Base-by-base conservation (phyloP, 2,888 invertebrate species). In the Pollenia amentaria region DNA sequence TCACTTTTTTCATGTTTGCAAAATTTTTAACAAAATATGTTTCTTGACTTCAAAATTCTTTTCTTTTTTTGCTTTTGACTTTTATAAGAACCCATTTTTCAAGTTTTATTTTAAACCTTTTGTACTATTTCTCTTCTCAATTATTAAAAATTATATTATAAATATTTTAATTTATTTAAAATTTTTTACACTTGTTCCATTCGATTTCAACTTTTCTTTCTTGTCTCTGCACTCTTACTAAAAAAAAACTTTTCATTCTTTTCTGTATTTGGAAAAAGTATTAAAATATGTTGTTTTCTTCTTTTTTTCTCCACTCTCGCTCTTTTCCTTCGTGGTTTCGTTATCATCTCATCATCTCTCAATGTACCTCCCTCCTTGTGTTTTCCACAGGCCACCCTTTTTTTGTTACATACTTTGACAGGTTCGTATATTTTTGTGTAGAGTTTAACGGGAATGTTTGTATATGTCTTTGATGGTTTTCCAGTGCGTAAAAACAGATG, bases 241-340 rank as follows among this genome's bases (percentile, higher is more conserved):
- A 78, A 48, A 69, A 84, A 85, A 69, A 83, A 60, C 48, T 88
- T 88, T 88, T 79, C 88, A 79, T 86, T 88, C 85, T 88, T 88
- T 88, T 88, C 87, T 88, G 88, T 88, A 88, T 88, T 85, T 88
- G 87, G 84, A 88, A 88, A 87, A 87, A 80, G 42, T 87, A 84
- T 87, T 87, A 87, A 87, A 87, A 84, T 87, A 87, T 87, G 87
- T 85, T 84, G 65, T 72, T 73, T 84, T 72, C 55, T 65, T 57
- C 14, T 57, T 64, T 48, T 57, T 72, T 72, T 83, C 75, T 76
- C 51, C 44, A 64, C 64, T 72, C 62, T 65, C 60, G 48, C 80
- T 84, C 73, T 81, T 84, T 69, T 69, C 14, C 46, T 76, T 38
- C 60, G 21, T 51, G 51, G 46, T 62, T 69, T 42, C 57, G 48